Evolutionary conservation across 2,797 vertebrate species (phyloP), one percentile per base, ranked within the genome.

Genomic region (Pempheris klunzingeri): DNA sequence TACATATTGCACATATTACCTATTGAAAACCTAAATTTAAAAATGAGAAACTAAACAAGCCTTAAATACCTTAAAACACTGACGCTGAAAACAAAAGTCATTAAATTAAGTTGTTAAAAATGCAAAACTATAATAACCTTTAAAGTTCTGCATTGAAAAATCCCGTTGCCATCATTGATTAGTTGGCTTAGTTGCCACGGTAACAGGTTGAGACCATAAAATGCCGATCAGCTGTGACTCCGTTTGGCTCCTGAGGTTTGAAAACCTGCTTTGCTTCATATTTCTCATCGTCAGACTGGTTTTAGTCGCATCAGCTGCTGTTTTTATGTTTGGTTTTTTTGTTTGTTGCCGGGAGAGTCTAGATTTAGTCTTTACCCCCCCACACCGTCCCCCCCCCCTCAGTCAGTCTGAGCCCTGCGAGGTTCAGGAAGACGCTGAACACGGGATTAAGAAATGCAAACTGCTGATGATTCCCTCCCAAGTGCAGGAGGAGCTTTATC

Each of bases 371-470:
- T 66, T 74, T 24, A 66, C 49, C 50, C 59, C 64, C 44, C 1
- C n/a, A n/a, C n/a, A n/a, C n/a, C n/a, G n/a, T n/a, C n/a, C n/a
- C n/a, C n/a, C n/a, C n/a, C n/a, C n/a, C n/a, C n/a, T n/a, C n/a
- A n/a, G n/a, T 63, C 54, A 63, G 72, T 75, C 65, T 13, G 62
- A 76, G 63, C 34, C 77, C 64, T 53, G 41, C 2, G 34, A 70
- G 74, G 14, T 36, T 55, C 44, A 22, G 38, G 46, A 82, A 82
- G 62, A 80, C 53, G 22, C 74, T 74, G 64, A 90, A 72, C 72
- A 70, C 64, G 9, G 62, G 80, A 83, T 81, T 82, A 82, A 78
- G 64, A 87, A 71, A 67, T 26, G 78, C 74, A 82, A 88, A 88
- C n/a, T 59, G 75, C 53, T 44, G 77, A 65, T 77, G 73, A 85